A percentile compares a stretch with the other conserved stretches of the same genome.
Evolutionary conservation across 2,888 invertebrate genomes (phyloP).

Genomic region (Nomada fucata): DNA sequence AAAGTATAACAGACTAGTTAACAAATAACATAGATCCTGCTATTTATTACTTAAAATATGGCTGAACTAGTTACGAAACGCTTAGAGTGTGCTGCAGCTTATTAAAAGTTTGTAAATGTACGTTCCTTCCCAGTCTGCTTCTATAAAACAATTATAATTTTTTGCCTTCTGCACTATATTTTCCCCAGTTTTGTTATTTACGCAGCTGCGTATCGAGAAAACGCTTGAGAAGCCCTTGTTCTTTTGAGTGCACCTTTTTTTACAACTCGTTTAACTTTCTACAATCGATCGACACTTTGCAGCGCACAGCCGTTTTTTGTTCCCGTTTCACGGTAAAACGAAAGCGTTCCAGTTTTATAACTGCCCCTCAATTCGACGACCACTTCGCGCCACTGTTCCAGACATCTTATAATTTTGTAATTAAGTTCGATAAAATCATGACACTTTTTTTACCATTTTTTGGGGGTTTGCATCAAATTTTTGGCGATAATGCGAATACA

Average conservation of each 20-base stretch:
- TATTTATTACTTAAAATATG: not conserved
- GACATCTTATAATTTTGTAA: not conserved
- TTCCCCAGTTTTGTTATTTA: constrained; percentile 12
- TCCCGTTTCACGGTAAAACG: not conserved
- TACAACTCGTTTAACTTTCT: constrained; percentile 13
- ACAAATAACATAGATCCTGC: not conserved
- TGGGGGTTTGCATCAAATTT: not conserved
- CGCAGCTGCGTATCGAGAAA: constrained; percentile 4
- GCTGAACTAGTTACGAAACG: constrained; percentile 1
- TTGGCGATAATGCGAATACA: not conserved
- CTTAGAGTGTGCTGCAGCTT: constrained; percentile 2
- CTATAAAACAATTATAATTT: not conserved
- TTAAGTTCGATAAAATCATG: not conserved
- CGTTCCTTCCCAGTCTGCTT: not conserved
- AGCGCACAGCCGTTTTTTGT: not conserved
- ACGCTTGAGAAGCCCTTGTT: not conserved
- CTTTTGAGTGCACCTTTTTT: constrained; percentile 8
- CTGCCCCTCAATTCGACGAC: constrained; percentile 20
- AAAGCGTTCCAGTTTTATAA: constrained; percentile 37
- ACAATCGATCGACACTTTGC: constrained; percentile 11
- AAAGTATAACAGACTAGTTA: too few relatives aligned
- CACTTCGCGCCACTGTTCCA: not conserved
- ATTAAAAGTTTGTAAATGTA: constrained; percentile 12
- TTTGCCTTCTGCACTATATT: not conserved
- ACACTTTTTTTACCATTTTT: not conserved